Percentiles rank a stretch among this genome's conserved stretches.
These are phyloP conservation scores for Orthonevra nobilis DNA, from an alignment of 2,888 invertebrate species.

Conservation along the genomic window DNA sequence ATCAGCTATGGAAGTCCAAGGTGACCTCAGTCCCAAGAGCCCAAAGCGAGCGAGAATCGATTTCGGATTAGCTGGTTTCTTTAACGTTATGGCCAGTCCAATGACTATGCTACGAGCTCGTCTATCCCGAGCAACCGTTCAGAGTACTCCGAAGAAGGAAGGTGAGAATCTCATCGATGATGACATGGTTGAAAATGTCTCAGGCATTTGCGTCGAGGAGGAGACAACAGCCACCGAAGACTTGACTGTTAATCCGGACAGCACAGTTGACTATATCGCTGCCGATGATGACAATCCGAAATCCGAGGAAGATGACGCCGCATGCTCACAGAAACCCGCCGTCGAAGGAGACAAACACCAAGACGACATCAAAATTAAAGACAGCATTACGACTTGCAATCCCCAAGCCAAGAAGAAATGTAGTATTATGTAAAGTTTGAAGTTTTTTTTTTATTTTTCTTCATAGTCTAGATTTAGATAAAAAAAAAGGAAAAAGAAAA, in stretches of 20 bases:
- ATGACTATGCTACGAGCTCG: constrained; percentile 76
- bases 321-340: constrained; percentile 25
- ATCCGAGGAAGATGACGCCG: constrained; percentile 19
- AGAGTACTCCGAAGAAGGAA: constrained; percentile 74
- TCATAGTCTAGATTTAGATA: constrained; percentile 36
- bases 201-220: constrained; percentile 75
- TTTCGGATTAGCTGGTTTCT: constrained; percentile 71
- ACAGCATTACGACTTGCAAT: constrained; percentile 24
- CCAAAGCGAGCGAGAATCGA: constrained; percentile 78
- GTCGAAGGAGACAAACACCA: constrained; percentile 14
- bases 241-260: constrained; percentile 72
- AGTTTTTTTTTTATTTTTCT: constrained; percentile 2
- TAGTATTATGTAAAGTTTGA: constrained; percentile 54
- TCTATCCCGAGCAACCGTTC: constrained; percentile 76
- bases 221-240: constrained; percentile 72
- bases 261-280: constrained; percentile 51
- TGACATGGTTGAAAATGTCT: constrained; percentile 75
- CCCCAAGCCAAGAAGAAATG: constrained; percentile 54
- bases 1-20: constrained; percentile 30
- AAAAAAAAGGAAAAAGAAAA: not conserved
- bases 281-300: constrained; percentile 17
- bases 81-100: constrained; percentile 77
- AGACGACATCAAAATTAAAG: constrained; percentile 48
- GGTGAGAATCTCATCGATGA: constrained; percentile 71
- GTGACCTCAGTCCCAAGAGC: constrained; percentile 71